Conservation (phyloP, 2,888 invertebrate species). For the Nomada ruficornis region DNA sequence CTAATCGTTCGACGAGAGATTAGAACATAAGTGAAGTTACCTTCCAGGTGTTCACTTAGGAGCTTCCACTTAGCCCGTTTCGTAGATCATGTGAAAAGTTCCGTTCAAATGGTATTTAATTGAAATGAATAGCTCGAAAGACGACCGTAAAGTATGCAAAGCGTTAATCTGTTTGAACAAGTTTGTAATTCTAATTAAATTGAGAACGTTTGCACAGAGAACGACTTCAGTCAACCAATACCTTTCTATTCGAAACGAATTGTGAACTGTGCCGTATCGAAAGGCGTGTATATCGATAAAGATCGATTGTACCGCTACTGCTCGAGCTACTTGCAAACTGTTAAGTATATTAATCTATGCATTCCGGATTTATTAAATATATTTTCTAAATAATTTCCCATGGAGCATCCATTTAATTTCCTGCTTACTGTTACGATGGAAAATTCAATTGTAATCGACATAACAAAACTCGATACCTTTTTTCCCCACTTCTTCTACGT, state of each 20-base stretch:
- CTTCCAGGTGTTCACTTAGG: not conserved
- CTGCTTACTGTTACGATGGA: not conserved
- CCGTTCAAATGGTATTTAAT: conserved; percentile 20
- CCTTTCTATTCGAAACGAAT: conserved; percentile 54
- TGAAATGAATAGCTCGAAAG: not conserved
- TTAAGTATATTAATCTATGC: too few relatives aligned
- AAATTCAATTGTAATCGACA: not conserved
- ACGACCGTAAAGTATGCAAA: not conserved
- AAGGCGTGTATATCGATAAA: conserved; percentile 25
- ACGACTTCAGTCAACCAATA: conserved; percentile 47
- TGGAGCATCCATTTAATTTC: not conserved
- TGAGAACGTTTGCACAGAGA: conserved; percentile 36
- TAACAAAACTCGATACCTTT: too few relatives aligned
- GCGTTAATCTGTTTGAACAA: not conserved
- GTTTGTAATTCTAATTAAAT: conserved; percentile 51
- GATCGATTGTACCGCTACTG: not conserved
- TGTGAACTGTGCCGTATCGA: conserved; percentile 23
- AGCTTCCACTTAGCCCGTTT: not conserved
- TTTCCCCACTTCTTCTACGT: not conserved
- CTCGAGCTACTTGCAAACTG: not conserved
- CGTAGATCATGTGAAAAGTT: conserved; percentile 6
- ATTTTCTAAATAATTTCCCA: not conserved
- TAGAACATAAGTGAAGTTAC: not conserved
- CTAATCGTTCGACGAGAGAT: too few relatives aligned
- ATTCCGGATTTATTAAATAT: too few relatives aligned